Base-by-base conservation (phyloP, 2,797 vertebrate genomes). In the Tangara arthus region DNA sequence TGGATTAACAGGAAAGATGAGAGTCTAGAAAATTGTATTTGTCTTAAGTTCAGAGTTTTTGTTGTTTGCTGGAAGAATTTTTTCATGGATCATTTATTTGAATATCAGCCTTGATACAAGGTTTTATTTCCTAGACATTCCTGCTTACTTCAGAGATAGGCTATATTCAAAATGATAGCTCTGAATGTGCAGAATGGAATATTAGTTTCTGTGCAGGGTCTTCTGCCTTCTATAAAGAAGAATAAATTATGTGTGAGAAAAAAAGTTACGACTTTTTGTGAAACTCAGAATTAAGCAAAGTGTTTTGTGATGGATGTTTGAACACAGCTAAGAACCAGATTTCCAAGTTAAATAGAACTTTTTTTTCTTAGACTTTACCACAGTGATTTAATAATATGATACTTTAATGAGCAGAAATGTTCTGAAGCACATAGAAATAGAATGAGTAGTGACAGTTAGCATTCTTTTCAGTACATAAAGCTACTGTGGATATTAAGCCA, bases 41-140 rank as follows among this genome's bases (percentile, higher is more conserved):
- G 6, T 80, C 42, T 78, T 79, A 72, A 87, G 15, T 79, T 89
- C 53, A 68, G 71, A 64, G 8, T 26, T 92, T 82, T 87, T 91
- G 35, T 75, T 95, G 44, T 92, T 88, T 95, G n/a, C 60, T 95
- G 46, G 39, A 95, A 94, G 69, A 94, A 80, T 82, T 91, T 82
- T 85, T 95, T 96, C 28, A 88, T 92, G 83, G 78, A 82, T 82
- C 42, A 76, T 93, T 95, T 94, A 60, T 93, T 78, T 89, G 57
- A 94, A 64, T 60, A 91, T 89, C 73, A 78, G 32, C 19, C 35
- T 91, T 92, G 93, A 89, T 52, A 75, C 35, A 69, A 73, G 37
- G 26, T 87, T 95, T 94, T 96, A 87, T 96, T 90, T 95, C 64
- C 65, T 81, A 82, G 87, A 28, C 34, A 60, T 82, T 94, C 56